Percentiles rank a stretch among this genome's conserved stretches.
phyloP scores from a whole-genome alignment of 2,888 invertebrate species.

The Plebejus melissa region DNA sequence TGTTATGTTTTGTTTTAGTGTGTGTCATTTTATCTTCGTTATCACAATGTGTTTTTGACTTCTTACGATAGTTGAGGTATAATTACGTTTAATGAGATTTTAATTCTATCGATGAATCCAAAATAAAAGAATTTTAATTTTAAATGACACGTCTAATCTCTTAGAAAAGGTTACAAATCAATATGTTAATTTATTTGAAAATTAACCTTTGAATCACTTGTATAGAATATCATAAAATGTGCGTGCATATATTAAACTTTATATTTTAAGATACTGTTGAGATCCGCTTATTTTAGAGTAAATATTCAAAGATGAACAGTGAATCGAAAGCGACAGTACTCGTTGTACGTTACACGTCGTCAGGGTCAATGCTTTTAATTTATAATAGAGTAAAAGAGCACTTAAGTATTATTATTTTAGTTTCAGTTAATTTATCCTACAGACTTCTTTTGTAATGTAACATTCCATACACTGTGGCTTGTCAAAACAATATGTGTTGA shows the following conservation, averaged over 20 bases:
- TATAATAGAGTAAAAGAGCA: neutral
- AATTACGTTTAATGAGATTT: neutral
- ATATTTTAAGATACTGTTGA: neutral
- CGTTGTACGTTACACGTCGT: neutral
- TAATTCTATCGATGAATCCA: neutral
- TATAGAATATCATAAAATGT: neutral
- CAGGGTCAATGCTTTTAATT: neutral
- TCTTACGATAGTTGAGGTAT: neutral
- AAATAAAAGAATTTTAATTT: slow-evolving; percentile 20
- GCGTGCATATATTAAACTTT: slow-evolving; percentile 14
- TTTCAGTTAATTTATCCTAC: too few species aligned
- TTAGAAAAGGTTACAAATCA: slow-evolving; percentile 26
- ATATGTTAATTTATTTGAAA: slow-evolving; percentile 25
- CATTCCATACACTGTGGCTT: too few species aligned
- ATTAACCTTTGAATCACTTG: slow-evolving; percentile 23
- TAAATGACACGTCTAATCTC: slow-evolving; percentile 3
- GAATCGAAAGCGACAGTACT: neutral
- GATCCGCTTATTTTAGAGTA: neutral
- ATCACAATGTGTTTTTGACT: neutral
- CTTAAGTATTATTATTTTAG: too few species aligned
- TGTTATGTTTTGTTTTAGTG: too few species aligned
- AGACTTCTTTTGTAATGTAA: too few species aligned
- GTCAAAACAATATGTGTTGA: too few species aligned
- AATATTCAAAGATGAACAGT: neutral
- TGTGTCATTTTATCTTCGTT: neutral